phyloP scores from a whole-genome alignment of 2,797 vertebrate genomes.

The Cygnus olor region DNA sequence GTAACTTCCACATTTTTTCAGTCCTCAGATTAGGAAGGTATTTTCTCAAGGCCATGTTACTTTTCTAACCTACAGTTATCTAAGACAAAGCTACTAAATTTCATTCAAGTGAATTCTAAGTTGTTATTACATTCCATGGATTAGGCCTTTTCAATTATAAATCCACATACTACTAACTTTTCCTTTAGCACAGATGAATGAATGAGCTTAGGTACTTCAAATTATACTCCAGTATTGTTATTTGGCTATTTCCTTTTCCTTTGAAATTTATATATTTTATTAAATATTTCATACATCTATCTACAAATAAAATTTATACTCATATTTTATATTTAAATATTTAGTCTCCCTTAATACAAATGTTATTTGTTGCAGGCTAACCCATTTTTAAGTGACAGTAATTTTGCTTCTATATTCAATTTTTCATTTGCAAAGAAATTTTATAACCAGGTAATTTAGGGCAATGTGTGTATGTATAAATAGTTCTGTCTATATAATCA shows the following conservation, averaged over 20 bases:
- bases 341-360: not conserved
- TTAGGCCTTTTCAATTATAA: not conserved
- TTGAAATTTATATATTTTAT: not conserved
- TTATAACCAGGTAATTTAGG: not conserved
- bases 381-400: not conserved
- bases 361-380: not conserved
- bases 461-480: too few species aligned
- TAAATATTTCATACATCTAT: not conserved
- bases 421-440: not conserved
- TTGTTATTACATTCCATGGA: not conserved
- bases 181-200: not conserved
- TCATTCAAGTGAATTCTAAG: not conserved
- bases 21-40: not conserved
- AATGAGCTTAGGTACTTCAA: not conserved
- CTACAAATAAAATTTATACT: not conserved
- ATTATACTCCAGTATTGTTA: not conserved
- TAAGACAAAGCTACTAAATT: not conserved
- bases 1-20: not conserved
- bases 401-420: not conserved
- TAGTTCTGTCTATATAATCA: not conserved
- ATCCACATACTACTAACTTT: not conserved
- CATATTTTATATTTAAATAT: not conserved
- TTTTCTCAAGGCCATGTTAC: fast-evolving
- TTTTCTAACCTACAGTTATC: not conserved
- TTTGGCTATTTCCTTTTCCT: not conserved